Evolutionary conservation across 2,797 vertebrate genomes (phyloP).

Genomic region (Helarctos malayanus): DNA sequence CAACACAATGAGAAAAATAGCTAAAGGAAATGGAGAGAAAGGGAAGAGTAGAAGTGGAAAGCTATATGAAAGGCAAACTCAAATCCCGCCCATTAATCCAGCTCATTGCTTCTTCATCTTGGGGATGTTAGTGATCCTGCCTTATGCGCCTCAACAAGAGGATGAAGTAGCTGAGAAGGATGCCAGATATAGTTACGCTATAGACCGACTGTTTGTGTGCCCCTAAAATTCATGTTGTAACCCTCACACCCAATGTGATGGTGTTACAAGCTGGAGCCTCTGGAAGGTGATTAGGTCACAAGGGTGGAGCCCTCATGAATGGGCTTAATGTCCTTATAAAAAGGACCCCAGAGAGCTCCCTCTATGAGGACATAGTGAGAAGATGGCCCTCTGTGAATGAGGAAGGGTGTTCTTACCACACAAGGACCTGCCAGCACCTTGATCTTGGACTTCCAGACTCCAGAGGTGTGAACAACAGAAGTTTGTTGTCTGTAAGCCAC

Average conservation of each 20-base stretch:
- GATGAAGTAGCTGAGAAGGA: neutral
- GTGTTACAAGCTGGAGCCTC: neutral
- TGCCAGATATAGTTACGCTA: no score
- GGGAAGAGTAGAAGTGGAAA: neutral
- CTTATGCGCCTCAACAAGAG: neutral
- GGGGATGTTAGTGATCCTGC: neutral
- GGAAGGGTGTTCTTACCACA: no score
- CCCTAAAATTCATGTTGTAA: no score
- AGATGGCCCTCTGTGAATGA: rapidly evolving
- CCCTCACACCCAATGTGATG: neutral
- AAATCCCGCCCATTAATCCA: neutral
- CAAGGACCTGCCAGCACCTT: neutral
- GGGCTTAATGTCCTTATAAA: neutral
- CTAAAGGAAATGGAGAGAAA: neutral
- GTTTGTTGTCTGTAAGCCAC: neutral
- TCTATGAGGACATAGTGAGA: neutral
- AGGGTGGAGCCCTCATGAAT: neutral
- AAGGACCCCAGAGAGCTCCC: neutral
- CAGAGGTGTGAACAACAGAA: neutral
- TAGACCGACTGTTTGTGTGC: no score
- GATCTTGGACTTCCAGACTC: neutral
- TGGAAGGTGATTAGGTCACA: neutral
- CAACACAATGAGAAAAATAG: neutral
- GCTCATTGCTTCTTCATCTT: neutral
- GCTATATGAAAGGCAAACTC: neutral